These are phyloP conservation scores for Tribolium castaneum DNA, from an alignment of 1,140 invertebrate genomes.

Conservation along the genomic window DNA sequence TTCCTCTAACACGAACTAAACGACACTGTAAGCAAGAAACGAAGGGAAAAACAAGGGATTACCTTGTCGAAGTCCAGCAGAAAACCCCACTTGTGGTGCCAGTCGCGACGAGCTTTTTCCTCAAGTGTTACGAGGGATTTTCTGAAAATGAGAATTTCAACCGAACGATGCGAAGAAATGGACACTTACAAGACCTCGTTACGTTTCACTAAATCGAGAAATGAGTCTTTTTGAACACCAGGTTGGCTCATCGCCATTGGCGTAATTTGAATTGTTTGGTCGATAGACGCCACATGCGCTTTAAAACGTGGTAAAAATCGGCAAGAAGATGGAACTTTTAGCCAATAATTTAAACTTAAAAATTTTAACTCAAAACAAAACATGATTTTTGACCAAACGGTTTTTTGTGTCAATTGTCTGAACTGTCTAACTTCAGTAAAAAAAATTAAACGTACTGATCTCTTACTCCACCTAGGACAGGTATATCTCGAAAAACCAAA, in stretches of 20 bases:
- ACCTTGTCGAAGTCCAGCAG: constrained; percentile 47
- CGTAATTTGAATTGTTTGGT: neutral
- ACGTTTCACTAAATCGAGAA: constrained; percentile 1
- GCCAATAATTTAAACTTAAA: too few species aligned
- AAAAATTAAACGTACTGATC: too few species aligned
- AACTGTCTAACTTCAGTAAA: too few species aligned
- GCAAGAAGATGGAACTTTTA: too few species aligned
- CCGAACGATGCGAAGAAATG: neutral
- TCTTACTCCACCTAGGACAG: too few species aligned
- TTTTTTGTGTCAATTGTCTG: too few species aligned
- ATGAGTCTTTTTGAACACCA: neutral
- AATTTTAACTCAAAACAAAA: too few species aligned
- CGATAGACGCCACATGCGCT: neutral
- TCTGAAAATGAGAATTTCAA: constrained; percentile 29
- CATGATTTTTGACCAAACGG: too few species aligned
- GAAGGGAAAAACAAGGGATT: neutral
- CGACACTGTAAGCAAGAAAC: neutral
- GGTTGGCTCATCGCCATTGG: neutral
- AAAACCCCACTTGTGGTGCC: constrained; percentile 51
- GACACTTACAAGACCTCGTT: constrained; percentile 14
- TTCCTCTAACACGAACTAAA: constrained; percentile 43
- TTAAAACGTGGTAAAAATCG: too few species aligned
- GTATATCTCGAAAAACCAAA: too few species aligned
- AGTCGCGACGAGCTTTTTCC: constrained; percentile 46
- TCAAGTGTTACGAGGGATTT: constrained; percentile 45